Evolutionary conservation across 2,888 invertebrate genomes (phyloP).

Genomic region (Chrysolina americana): DNA sequence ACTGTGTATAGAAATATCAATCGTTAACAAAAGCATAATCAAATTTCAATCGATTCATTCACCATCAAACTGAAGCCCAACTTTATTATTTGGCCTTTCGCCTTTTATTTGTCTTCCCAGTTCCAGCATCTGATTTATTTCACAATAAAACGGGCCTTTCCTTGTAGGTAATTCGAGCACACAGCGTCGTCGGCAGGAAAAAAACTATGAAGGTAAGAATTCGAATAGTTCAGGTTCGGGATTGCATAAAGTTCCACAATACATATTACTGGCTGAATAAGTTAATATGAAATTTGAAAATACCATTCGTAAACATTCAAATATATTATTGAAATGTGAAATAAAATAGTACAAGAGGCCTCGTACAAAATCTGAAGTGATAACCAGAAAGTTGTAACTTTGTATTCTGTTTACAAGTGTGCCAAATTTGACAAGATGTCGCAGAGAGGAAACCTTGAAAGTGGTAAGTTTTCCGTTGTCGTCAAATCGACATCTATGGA

Average conservation of each 20-base stretch:
- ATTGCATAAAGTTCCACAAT: not conserved
- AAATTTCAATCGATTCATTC: constrained; percentile 8
- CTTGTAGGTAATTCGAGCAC: not conserved
- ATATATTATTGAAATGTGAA: no score
- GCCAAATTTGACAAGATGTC: no score
- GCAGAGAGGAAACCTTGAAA: no score
- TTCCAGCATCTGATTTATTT: constrained; percentile 15
- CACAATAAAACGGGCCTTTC: not conserved
- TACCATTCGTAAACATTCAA: no score
- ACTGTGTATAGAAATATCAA: not conserved
- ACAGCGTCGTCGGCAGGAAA: not conserved
- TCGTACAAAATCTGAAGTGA: no score
- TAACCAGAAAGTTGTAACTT: no score
- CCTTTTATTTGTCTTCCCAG: constrained; percentile 12
- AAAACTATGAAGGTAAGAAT: not conserved
- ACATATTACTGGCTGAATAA: no score
- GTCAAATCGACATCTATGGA: no score
- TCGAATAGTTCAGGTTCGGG: not conserved
- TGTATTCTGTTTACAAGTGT: no score
- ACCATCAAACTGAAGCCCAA: not conserved
- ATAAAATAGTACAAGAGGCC: no score
- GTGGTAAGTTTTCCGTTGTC: no score
- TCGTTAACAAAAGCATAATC: constrained; percentile 8
- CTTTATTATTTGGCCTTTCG: not conserved
- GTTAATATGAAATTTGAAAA: no score